Percentiles rank a stretch among this genome's conserved stretches.
Evolutionary conservation across 2,113 vertebrate genomes (phyloP).

Genomic region (Podiceps cristatus): DNA sequence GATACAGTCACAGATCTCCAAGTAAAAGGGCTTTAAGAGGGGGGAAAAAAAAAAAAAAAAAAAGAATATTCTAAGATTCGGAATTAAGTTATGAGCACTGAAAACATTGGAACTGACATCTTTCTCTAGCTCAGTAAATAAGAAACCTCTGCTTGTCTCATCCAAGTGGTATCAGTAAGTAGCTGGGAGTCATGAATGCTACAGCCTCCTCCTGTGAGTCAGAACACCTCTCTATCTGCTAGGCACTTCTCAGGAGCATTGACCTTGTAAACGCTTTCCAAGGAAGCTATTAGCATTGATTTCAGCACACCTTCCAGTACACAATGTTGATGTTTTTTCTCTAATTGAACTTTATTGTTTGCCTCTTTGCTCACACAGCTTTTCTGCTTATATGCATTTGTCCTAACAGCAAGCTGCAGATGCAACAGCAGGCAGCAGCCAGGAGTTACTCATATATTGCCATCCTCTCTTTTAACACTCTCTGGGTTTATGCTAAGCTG

Average conservation of each 20-base stretch:
- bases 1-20: neutral
- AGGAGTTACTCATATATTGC: neutral
- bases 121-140: neutral
- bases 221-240: neutral
- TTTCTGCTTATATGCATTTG: neutral
- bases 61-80: neutral
- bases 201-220: neutral
- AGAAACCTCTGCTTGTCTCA: neutral
- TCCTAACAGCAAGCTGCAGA: constrained; percentile 19
- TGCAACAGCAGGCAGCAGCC: neutral
- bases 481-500: neutral
- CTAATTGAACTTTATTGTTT: neutral
- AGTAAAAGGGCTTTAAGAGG: neutral
- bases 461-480: neutral
- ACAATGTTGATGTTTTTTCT: neutral
- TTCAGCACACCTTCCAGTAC: neutral
- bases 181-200: neutral
- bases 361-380: neutral
- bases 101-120: neutral
- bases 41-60: neutral
- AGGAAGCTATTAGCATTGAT: constrained; percentile 23
- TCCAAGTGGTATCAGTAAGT: neutral
- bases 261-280: neutral
- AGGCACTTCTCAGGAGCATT: neutral
- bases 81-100: neutral